Evolutionary conservation across 2,797 vertebrate genomes (phyloP).

Genomic region (Hephaestus fuliginosus): DNA sequence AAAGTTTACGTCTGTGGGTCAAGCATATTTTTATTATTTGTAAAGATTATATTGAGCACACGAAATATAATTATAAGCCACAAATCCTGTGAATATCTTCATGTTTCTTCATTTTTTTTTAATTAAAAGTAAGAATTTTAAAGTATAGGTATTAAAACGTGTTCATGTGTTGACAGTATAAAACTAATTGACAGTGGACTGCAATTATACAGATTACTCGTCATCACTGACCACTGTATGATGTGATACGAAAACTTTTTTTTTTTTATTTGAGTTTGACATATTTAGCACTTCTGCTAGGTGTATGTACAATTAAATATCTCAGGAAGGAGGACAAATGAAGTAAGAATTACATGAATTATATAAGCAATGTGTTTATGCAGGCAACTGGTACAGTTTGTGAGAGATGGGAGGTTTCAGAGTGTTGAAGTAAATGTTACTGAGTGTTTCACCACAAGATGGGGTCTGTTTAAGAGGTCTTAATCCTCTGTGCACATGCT

Average conservation of each 20-base stretch:
- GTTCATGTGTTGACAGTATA: too few species aligned
- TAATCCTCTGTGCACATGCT: conserved; percentile 44
- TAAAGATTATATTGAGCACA: not conserved
- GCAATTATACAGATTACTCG: not conserved
- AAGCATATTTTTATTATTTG: not conserved
- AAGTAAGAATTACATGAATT: conserved; percentile 35
- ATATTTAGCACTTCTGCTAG: not conserved
- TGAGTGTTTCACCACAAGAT: conserved; percentile 81
- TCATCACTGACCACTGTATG: not conserved
- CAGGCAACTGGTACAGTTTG: conserved; percentile 12
- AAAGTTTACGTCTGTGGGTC: too few species aligned
- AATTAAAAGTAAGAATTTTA: not conserved
- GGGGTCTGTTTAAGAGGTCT: conserved; percentile 69
- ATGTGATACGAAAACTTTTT: not conserved
- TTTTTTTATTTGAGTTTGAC: not conserved
- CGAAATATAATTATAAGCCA: conserved; percentile 2
- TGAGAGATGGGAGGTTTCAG: conserved; percentile 12
- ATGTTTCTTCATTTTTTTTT: not conserved
- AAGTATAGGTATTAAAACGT: not conserved
- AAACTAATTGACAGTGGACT: not conserved
- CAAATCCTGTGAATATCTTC: not conserved
- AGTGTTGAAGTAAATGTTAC: conserved; percentile 63
- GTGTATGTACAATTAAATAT: not conserved
- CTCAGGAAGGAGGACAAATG: conserved; percentile 27
- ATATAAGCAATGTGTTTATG: too few species aligned